Percentiles rank a stretch among this genome's conserved stretches.
Evolutionary conservation across 2,797 vertebrate species (phyloP).

Genomic region (Austrolebias charrua): DNA sequence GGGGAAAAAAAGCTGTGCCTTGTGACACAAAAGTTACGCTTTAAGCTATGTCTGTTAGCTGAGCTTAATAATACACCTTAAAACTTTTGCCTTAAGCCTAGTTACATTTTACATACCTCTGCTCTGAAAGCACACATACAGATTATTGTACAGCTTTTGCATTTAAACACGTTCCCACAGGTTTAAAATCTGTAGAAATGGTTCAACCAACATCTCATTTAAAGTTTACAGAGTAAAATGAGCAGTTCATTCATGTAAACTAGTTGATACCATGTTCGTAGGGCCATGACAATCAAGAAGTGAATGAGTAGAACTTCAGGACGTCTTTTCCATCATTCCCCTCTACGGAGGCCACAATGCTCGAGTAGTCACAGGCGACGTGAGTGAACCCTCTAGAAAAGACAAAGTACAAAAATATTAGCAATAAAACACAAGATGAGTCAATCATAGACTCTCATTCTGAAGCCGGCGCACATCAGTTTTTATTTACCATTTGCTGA

Average conservation of each 20-base stretch:
- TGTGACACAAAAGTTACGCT: constrained; percentile 24
- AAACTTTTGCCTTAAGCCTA: constrained; percentile 50
- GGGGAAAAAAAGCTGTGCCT: constrained; percentile 54
- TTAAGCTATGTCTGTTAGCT: not conserved
- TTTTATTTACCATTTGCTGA: too few species aligned
- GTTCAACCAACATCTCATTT: not conserved
- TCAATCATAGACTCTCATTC: not conserved
- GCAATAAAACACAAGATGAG: not conserved
- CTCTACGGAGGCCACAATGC: constrained; percentile 76
- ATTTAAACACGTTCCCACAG: constrained; percentile 6
- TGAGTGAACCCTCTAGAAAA: constrained; percentile 76
- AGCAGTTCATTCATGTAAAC: constrained; percentile 25
- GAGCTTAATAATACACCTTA: constrained; percentile 6
- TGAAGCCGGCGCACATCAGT: too few species aligned
- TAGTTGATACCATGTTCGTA: not conserved
- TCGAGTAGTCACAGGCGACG: constrained; percentile 78
- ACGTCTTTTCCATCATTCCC: constrained; percentile 76
- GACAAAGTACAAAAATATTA: not conserved
- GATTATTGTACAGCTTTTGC: not conserved
- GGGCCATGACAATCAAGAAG: constrained; percentile 51
- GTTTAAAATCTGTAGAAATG: constrained; percentile 19
- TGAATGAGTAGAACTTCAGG: constrained; percentile 78
- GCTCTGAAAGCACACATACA: constrained; percentile 9
- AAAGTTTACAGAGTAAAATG: constrained; percentile 4
- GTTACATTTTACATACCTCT: constrained; percentile 29